Conservation (phyloP, 2,888 invertebrate species). For the Machimus atricapillus region DNA sequence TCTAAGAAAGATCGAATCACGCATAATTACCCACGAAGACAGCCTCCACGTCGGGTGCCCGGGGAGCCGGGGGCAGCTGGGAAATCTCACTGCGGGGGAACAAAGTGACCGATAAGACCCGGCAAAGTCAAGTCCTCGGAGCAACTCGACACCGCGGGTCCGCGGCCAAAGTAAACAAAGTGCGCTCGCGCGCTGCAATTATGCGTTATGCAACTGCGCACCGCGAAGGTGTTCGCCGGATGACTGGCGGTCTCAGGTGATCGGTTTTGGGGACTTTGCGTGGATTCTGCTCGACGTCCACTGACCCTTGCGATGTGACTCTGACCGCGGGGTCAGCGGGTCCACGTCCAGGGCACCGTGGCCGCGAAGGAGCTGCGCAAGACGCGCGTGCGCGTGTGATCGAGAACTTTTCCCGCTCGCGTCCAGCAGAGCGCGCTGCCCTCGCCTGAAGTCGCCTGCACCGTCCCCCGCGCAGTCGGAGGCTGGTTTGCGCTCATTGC, state of each 20-base stretch:
- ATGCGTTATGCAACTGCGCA: constrained; percentile 21
- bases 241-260: not conserved
- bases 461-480: not conserved
- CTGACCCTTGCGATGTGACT: not conserved
- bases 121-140: constrained; percentile 13
- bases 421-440: not conserved
- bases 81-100: not conserved
- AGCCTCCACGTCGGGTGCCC: not conserved
- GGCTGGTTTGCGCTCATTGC: constrained; percentile 1
- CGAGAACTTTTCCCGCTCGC: not conserved
- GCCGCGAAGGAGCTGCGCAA: not conserved
- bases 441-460: not conserved
- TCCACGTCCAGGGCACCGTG: not conserved
- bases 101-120: constrained; percentile 17
- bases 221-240: not conserved
- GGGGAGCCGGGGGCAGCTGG: not conserved
- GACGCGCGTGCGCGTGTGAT: not conserved
- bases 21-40: not conserved
- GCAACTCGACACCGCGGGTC: not conserved
- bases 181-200: constrained; percentile 19
- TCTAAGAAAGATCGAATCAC: not conserved
- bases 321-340: not conserved
- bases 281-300: not conserved
- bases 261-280: not conserved
- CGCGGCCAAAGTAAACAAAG: constrained; percentile 24